These are phyloP conservation scores for Brachyhypopomus gauderio DNA, from an alignment of 2,113 vertebrate species.

Conservation along the genomic window DNA sequence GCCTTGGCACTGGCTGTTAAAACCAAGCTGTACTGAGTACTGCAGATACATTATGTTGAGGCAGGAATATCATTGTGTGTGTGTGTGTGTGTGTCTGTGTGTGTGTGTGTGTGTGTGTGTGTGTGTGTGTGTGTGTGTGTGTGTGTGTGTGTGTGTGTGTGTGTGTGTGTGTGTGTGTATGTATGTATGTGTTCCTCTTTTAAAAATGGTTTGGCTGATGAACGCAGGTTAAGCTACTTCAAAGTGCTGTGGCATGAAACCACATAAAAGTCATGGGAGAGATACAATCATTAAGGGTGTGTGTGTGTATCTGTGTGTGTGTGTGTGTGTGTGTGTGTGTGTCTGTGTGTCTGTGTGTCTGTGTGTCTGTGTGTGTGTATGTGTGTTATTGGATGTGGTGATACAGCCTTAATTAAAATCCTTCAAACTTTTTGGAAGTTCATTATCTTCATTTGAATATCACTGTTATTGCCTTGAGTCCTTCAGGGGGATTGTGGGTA, in stretches of 20 bases:
- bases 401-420: not conserved
- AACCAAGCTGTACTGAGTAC: slow-evolving; percentile 63
- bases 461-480: not conserved
- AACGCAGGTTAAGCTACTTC: slow-evolving; percentile 20
- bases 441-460: not conserved
- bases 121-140: too few species aligned
- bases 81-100: slow-evolving; percentile 42
- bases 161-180: too few species aligned
- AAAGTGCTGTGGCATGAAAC: slow-evolving; percentile 38
- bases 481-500: not conserved
- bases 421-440: not conserved
- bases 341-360: not conserved
- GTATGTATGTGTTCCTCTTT: too few species aligned
- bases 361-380: not conserved
- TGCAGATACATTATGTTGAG: slow-evolving; percentile 39
- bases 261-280: slow-evolving; percentile 7
- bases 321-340: not conserved
- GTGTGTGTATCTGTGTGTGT: not conserved
- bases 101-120: slow-evolving; percentile 32
- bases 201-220: slow-evolving; percentile 27
- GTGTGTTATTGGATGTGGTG: not conserved
- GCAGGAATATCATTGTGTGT: slow-evolving; percentile 56
- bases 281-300: not conserved
- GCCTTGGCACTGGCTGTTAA: slow-evolving; percentile 57
- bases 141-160: slow-evolving; percentile 27